A percentile compares a stretch with the other conserved stretches of the same genome.
Conservation (phyloP, 1,140 invertebrate species). For the Drosophila saltans region DNA sequence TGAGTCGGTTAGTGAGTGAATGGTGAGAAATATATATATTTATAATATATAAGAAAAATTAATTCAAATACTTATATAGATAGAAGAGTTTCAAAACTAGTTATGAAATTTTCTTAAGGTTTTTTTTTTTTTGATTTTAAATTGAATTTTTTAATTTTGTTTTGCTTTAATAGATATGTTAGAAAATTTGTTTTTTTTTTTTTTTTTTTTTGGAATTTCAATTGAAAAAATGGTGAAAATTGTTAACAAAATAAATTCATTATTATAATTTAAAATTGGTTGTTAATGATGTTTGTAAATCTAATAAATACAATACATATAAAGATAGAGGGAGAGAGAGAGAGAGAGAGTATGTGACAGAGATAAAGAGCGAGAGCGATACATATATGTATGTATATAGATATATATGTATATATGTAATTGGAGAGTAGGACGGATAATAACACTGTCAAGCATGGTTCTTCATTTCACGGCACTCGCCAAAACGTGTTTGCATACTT, state of each 20-base stretch:
- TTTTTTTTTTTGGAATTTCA: conserved; percentile 3
- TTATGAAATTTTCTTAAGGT: not conserved
- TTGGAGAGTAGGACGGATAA: not conserved
- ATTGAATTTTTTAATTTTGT: not conserved
- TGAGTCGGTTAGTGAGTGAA: conserved; percentile 9
- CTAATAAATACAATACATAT: conserved; percentile 13
- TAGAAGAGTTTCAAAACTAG: conserved; percentile 10
- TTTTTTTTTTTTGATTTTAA: not conserved
- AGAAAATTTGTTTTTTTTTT: not conserved
- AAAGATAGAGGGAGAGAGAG: conserved; percentile 15
- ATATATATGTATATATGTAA: not conserved
- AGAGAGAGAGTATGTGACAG: conserved; percentile 34
- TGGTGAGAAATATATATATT: conserved; percentile 5
- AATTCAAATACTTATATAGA: conserved; percentile 12
- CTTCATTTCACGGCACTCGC: too few species aligned
- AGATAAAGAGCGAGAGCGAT: conserved; percentile 37
- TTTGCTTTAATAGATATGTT: not conserved
- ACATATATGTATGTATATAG: not conserved
- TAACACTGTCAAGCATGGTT: not conserved
- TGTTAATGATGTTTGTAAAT: conserved; percentile 6
- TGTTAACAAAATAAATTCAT: not conserved
- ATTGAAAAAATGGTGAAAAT: not conserved
- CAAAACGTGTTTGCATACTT: not conserved
- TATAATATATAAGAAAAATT: conserved; percentile 11
- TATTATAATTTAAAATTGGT: conserved; percentile 5